phyloP scores from a whole-genome alignment of 2,797 vertebrate species.

The Lycodopsis pacificus region DNA sequence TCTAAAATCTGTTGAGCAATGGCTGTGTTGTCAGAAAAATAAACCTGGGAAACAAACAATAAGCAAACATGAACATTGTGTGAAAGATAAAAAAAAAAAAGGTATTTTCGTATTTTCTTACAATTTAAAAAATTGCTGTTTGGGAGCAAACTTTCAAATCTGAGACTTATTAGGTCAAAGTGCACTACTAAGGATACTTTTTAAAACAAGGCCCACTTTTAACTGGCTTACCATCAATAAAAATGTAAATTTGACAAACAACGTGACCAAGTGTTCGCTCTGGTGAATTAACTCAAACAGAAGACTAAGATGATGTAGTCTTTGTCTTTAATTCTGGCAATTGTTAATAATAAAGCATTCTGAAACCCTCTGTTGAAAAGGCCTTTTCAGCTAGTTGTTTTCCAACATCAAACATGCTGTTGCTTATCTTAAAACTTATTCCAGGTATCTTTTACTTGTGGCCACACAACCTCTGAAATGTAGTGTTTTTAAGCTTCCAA shows the following conservation, averaged over 20 bases:
- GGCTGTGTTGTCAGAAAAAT: not conserved
- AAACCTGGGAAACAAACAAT: not conserved
- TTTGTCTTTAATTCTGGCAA: not conserved
- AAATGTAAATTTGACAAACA: not conserved
- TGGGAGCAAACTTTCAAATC: not conserved
- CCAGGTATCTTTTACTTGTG: not conserved
- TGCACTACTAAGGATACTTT: not conserved
- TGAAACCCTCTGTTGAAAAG: not conserved
- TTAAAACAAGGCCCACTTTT: not conserved
- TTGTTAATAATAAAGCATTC: not conserved
- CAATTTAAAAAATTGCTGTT: not conserved
- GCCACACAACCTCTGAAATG: not conserved
- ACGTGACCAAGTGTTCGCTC: not conserved
- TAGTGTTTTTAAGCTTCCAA: not conserved
- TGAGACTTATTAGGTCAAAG: not conserved
- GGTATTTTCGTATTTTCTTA: not conserved
- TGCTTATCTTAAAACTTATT: no score
- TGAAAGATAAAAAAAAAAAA: not conserved
- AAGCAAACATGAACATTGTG: not conserved
- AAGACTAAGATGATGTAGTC: not conserved
- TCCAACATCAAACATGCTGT: not conserved
- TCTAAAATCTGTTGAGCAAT: not conserved
- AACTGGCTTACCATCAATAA: not conserved
- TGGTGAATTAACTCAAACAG: not conserved
- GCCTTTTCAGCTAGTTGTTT: not conserved